phyloP scores from a whole-genome alignment of 92 coral and sea anemone species.

The Epizoanthus fatuus region DNA sequence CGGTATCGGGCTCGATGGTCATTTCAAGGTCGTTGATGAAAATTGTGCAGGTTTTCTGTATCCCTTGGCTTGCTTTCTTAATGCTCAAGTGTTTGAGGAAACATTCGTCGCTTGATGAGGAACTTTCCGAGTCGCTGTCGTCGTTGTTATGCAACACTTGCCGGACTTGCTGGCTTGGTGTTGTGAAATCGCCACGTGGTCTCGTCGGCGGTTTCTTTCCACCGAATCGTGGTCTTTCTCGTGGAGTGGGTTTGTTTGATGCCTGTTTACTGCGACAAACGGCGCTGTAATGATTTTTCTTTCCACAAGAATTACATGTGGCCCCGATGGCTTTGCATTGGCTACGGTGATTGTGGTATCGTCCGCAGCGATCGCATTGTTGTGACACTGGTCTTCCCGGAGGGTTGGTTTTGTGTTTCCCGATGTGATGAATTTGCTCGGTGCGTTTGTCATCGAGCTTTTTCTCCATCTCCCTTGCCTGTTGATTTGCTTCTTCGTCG shows the following conservation, averaged over 20 bases:
- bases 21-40: conserved; percentile 28
- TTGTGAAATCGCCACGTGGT: conserved; percentile 17
- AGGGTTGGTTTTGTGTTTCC: conserved; percentile 7
- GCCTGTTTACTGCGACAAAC: conserved; percentile 19
- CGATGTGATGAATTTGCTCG: conserved; percentile 15
- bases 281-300: conserved; percentile 16
- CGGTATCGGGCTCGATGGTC: conserved; percentile 40
- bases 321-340: conserved; percentile 44
- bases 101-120: conserved; percentile 12
- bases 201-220: conserved; percentile 1
- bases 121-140: conserved; percentile 15
- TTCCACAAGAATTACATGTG: conserved; percentile 22
- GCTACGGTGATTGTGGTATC: conserved; percentile 12
- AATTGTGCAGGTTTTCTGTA: conserved; percentile 20
- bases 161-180: conserved; percentile 10
- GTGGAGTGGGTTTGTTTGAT: not conserved
- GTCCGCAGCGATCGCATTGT: conserved; percentile 3
- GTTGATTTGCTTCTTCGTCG: conserved; percentile 26
- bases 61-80: conserved; percentile 27
- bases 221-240: not conserved
- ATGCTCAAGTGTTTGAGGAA: conserved; percentile 11
- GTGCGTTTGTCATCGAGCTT: conserved; percentile 20
- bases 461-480: conserved; percentile 44
- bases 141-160: conserved; percentile 27
- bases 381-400: not conserved